Percentiles rank a stretch among this genome's conserved stretches.
Evolutionary conservation across 2,888 invertebrate species (phyloP).

Genomic region (Mimas tiliae): DNA sequence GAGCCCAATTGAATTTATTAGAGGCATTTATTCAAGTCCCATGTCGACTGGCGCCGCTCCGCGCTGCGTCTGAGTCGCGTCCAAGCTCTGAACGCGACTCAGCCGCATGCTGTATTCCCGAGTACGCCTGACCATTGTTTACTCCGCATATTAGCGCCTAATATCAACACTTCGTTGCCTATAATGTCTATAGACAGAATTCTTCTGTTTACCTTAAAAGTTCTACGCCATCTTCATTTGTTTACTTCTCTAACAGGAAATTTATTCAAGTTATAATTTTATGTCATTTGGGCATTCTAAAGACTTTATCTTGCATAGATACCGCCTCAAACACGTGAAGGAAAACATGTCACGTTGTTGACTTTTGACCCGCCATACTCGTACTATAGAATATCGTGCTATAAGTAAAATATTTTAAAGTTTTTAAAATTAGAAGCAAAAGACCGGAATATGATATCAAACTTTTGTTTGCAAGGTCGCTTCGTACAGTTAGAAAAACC

Average conservation of each 20-base stretch:
- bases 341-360: constrained; percentile 59
- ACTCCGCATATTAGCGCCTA: constrained; percentile 68
- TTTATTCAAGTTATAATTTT: constrained; percentile 83
- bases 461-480: too few relatives aligned
- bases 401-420: constrained; percentile 23
- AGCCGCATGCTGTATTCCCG: constrained; percentile 11
- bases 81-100: neutral
- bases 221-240: constrained; percentile 69
- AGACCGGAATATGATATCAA: too few relatives aligned
- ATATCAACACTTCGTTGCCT: constrained; percentile 77
- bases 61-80: neutral
- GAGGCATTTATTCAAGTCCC: neutral
- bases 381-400: constrained; percentile 36
- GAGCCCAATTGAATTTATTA: constrained; percentile 15
- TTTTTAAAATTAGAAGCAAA: too few relatives aligned
- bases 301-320: constrained; percentile 35
- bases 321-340: constrained; percentile 4
- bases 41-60: neutral
- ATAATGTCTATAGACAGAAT: constrained; percentile 73
- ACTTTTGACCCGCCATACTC: constrained; percentile 54
- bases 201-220: constrained; percentile 68
- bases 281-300: constrained; percentile 72
- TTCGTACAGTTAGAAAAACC: neutral
- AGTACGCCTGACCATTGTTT: constrained; percentile 42
- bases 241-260: constrained; percentile 80